A percentile compares a stretch with the other conserved stretches of the same genome.
Evolutionary conservation across 1,140 invertebrate genomes (phyloP).

Genomic region (Zaprionus gabonicus): DNA sequence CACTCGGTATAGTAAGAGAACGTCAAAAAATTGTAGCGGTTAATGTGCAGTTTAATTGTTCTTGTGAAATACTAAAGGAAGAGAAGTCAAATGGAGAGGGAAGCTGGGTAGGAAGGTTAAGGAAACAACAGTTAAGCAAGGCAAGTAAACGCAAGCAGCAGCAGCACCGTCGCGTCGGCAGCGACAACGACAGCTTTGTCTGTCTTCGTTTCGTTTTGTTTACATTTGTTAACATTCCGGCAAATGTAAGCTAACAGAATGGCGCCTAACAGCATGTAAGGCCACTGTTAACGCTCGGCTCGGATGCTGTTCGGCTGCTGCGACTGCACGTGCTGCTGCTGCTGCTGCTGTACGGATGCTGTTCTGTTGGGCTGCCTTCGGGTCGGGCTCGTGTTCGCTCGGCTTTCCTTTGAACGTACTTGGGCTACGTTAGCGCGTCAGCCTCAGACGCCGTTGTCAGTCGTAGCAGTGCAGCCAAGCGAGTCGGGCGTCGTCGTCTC

Average conservation of each 20-base stretch:
- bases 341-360: not conserved
- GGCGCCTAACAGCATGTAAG: constrained; percentile 36
- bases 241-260: constrained; percentile 43
- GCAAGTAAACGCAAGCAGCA: constrained; percentile 7
- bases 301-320: constrained; percentile 7
- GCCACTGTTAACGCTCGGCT: constrained; percentile 41
- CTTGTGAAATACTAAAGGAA: too few relatives aligned
- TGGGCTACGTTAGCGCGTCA: constrained; percentile 16
- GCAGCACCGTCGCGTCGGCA: not conserved
- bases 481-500: constrained; percentile 31
- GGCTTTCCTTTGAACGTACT: not conserved
- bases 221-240: constrained; percentile 66
- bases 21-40: too few relatives aligned
- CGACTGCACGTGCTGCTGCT: constrained; percentile 25
- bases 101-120: too few relatives aligned
- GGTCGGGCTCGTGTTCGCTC: not conserved
- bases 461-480: constrained; percentile 46
- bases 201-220: constrained; percentile 55
- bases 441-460: constrained; percentile 25
- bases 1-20: too few relatives aligned
- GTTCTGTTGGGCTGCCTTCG: not conserved
- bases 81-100: too few relatives aligned
- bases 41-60: too few relatives aligned
- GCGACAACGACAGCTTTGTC: not conserved
- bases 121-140: not conserved